Conservation (phyloP, 2,797 vertebrate genomes). For the Acrossocheilus wenchowensis region DNA sequence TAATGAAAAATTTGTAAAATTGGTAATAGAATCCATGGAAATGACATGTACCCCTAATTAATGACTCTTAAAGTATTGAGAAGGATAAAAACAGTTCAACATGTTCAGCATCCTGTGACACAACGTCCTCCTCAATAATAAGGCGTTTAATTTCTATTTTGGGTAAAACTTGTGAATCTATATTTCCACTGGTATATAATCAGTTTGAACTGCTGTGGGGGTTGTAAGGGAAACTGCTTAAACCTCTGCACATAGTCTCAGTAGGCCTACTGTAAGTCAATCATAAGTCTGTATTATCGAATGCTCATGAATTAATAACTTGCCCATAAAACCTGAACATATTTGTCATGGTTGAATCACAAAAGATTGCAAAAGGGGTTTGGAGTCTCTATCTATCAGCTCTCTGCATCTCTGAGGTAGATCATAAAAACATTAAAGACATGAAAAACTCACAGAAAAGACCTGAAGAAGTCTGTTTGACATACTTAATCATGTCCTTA, state of each 20-base stretch:
- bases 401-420: constrained; percentile 51
- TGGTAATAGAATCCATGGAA: too few relatives aligned
- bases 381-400: not conserved
- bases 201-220: not conserved
- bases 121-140: constrained; percentile 61
- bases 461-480: constrained; percentile 27
- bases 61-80: constrained; percentile 20
- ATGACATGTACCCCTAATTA: too few relatives aligned
- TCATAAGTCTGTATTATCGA: not conserved
- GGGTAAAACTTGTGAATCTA: not conserved
- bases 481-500: constrained; percentile 63
- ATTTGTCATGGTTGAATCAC: not conserved
- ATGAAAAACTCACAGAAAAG: constrained; percentile 34
- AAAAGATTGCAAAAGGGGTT: not conserved
- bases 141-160: not conserved
- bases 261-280: not conserved
- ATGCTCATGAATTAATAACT: not conserved
- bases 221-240: not conserved
- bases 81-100: constrained; percentile 36
- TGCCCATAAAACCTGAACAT: not conserved
- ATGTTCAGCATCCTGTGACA: constrained; percentile 73
- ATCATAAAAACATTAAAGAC: constrained; percentile 46
- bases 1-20: too few relatives aligned
- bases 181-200: not conserved
- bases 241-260: not conserved